Evolutionary conservation across 2,797 vertebrate species (phyloP).

Genomic region (Halcyon smyrnensis): DNA sequence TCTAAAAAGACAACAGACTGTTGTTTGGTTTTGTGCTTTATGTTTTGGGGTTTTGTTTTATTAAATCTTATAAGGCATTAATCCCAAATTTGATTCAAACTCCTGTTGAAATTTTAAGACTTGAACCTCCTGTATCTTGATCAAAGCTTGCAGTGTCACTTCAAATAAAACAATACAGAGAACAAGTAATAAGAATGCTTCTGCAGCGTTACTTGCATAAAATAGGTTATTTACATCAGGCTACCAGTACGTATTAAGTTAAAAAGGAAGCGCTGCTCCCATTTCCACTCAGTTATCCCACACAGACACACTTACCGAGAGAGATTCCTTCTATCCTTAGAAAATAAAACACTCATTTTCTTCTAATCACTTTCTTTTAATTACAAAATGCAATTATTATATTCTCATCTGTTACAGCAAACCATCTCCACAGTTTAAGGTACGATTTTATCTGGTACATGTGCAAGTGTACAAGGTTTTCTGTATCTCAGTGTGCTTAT

Average conservation of each 20-base stretch:
- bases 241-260: neutral
- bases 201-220: neutral
- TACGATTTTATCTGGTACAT: neutral
- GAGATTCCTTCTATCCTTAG: neutral
- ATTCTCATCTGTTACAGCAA: neutral
- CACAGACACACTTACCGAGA: neutral
- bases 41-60: neutral
- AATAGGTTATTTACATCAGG: neutral
- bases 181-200: neutral
- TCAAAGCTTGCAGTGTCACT: neutral
- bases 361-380: neutral
- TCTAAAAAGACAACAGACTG: neutral
- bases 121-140: neutral
- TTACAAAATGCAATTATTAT: neutral
- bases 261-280: neutral
- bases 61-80: neutral
- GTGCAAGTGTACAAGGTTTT: neutral
- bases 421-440: neutral
- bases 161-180: neutral
- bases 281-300: neutral
- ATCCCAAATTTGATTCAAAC: neutral
- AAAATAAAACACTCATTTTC: neutral
- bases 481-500: conserved; percentile 26
- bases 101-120: neutral
- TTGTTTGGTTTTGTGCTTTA: neutral